Conservation (phyloP, 2,797 vertebrate species). For the Nannoperca australis region DNA sequence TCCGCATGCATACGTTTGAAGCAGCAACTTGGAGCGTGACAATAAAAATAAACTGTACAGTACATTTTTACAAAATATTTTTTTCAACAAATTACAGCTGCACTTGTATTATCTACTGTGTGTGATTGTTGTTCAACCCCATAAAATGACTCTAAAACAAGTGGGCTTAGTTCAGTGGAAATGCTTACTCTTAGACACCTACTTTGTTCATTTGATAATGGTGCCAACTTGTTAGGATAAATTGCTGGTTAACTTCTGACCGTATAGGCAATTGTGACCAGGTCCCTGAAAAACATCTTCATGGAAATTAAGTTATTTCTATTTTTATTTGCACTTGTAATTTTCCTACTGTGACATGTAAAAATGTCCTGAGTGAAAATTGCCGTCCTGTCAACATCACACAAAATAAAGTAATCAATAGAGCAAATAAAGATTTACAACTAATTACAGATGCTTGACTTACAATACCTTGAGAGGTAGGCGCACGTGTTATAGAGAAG, state of each 20-base stretch:
- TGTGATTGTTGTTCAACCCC: not conserved
- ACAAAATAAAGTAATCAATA: not conserved
- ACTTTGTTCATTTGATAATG: not conserved
- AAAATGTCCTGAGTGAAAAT: not conserved
- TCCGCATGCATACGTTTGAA: not conserved
- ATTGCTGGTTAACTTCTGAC: not conserved
- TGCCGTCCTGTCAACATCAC: not conserved
- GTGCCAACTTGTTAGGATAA: not conserved
- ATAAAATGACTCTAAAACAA: not conserved
- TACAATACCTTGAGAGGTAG: not conserved
- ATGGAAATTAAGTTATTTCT: not conserved
- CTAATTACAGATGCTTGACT: not conserved
- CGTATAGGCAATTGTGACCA: not conserved
- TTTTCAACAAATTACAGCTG: not conserved
- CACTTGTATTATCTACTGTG: not conserved
- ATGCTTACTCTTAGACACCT: not conserved
- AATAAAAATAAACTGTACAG: not conserved
- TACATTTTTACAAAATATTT: not conserved
- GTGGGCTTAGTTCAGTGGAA: not conserved
- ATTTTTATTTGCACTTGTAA: not conserved
- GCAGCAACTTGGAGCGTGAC: not conserved
- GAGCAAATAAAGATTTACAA: not conserved
- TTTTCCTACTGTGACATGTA: not conserved
- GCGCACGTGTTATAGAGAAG: not conserved
- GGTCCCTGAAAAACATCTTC: not conserved